Evolutionary conservation across 2,888 invertebrate species (phyloP), one percentile per base, ranked within the genome.

Genomic region (Abscondita cerata): DNA sequence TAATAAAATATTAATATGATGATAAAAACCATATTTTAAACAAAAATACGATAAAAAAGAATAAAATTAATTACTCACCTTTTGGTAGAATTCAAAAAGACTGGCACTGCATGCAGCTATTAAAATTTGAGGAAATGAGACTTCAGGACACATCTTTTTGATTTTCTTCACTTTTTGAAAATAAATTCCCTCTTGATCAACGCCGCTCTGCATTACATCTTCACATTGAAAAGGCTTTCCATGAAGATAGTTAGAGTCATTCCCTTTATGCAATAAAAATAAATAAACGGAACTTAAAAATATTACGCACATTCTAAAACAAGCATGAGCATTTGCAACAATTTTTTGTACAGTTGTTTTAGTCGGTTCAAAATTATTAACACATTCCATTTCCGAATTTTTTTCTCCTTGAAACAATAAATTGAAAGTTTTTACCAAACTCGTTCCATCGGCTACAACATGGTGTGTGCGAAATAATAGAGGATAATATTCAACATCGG

Each of bases 131-230:
- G n/a, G n/a, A n/a, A n/a, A n/a, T n/a, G n/a, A n/a, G n/a, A n/a
- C n/a, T n/a, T n/a, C n/a, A n/a, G n/a, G n/a, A n/a, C n/a, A n/a
- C n/a, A n/a, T n/a, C n/a, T n/a, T n/a, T n/a, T 13, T 38, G 3
- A 38, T 38, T 38, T 38, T 38, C 38, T 38, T 38, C 5, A 38
- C 38, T 38, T 38, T 38, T 38, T 38, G 38, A 38, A 38, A 38
- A n/a, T 38, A 38, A n/a, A 13, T 38, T n/a, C 38, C 38, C n/a
- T 38, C 13, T 2, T 38, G 12, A 38, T 38, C 38, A 13, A 38
- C 12, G 2, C 12, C 13, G 13, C 3, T 12, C 5, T n/a, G 12
- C 9, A 38, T n/a, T 13, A 12, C 13, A 12, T 38, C 38, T n/a
- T 38, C 13, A 38, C 13, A 12, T n/a, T 13, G n/a, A 2, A 38